These are phyloP conservation scores for Danaus chrysippus DNA, from an alignment of 2,888 invertebrate genomes.

Conservation along the genomic window DNA sequence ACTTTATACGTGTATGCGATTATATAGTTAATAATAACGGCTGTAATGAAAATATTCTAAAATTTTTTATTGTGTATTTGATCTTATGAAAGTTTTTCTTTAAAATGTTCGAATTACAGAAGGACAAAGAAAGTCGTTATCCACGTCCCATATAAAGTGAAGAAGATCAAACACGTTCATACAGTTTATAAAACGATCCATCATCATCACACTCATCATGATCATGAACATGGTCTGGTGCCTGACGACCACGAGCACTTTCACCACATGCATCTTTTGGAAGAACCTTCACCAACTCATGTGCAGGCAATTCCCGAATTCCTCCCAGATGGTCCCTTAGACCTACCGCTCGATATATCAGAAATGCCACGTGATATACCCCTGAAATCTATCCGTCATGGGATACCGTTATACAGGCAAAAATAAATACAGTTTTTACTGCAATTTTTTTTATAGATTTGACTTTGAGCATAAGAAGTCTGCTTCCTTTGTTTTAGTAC, in stretches of 20 bases:
- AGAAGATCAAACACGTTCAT: constrained; percentile 84
- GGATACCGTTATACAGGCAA: constrained; percentile 53
- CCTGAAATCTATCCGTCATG: constrained; percentile 43
- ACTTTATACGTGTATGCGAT: too few species aligned
- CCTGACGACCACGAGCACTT: constrained; percentile 72
- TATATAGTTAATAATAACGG: background rate
- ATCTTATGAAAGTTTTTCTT: background rate
- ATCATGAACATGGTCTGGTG: constrained; percentile 49
- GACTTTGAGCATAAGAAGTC: too few species aligned
- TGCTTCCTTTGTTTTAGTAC: too few species aligned
- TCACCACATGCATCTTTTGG: constrained; percentile 68
- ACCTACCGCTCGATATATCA: constrained; percentile 46
- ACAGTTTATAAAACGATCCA: constrained; percentile 85
- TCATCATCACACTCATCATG: constrained; percentile 70
- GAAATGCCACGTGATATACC: constrained; percentile 50
- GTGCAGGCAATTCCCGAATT: constrained; percentile 68
- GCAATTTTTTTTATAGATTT: too few species aligned
- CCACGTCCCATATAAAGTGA: constrained; percentile 83
- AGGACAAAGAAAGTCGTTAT: constrained; percentile 83
- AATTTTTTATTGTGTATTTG: background rate
- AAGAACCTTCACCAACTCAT: constrained; percentile 55
- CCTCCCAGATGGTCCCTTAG: constrained; percentile 58
- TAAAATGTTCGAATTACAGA: constrained; percentile 41
- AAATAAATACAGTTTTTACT: constrained; percentile 22
- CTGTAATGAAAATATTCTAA: background rate